Conservation (phyloP, 2,113 vertebrate genomes). For the Calyptommatus sinebrachiatus region DNA sequence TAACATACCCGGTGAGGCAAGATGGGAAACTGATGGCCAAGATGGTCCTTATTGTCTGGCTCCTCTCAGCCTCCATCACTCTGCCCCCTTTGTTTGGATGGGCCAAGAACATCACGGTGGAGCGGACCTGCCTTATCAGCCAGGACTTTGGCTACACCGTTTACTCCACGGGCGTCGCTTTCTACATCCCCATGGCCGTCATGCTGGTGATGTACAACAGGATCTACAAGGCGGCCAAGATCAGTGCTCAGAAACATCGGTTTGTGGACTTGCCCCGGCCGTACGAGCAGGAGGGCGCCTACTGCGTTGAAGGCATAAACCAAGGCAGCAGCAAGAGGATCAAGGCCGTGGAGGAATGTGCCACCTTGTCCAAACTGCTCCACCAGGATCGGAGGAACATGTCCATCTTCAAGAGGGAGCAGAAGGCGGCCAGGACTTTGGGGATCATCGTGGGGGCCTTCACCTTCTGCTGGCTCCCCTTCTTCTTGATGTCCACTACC, state of each 20-base stretch:
- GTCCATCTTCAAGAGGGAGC: conserved; percentile 77
- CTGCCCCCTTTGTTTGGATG: conserved; percentile 73
- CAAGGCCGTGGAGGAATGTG: conserved; percentile 66
- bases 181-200: conserved; percentile 75
- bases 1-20: conserved; percentile 70
- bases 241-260: conserved; percentile 70
- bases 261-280: conserved; percentile 68
- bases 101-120: conserved; percentile 71
- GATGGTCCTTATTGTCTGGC: conserved; percentile 75
- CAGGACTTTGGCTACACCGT: conserved; percentile 76
- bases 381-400: conserved; percentile 72
- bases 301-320: conserved; percentile 57
- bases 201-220: conserved; percentile 75
- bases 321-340: conserved; percentile 57
- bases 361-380: conserved; percentile 70
- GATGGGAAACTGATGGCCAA: conserved; percentile 75
- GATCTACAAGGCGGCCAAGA: conserved; percentile 74
- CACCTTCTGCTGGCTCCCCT: conserved; percentile 73
- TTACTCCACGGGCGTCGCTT: conserved; percentile 74
- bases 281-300: conserved; percentile 52
- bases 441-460: conserved; percentile 73
- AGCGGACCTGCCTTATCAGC: conserved; percentile 74
- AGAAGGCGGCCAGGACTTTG: conserved; percentile 74
- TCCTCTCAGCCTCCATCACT: conserved; percentile 73
- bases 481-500: conserved; percentile 73